phyloP scores from a whole-genome alignment of 2,113 vertebrate genomes.

The Urocynchramus pylzowi region DNA sequence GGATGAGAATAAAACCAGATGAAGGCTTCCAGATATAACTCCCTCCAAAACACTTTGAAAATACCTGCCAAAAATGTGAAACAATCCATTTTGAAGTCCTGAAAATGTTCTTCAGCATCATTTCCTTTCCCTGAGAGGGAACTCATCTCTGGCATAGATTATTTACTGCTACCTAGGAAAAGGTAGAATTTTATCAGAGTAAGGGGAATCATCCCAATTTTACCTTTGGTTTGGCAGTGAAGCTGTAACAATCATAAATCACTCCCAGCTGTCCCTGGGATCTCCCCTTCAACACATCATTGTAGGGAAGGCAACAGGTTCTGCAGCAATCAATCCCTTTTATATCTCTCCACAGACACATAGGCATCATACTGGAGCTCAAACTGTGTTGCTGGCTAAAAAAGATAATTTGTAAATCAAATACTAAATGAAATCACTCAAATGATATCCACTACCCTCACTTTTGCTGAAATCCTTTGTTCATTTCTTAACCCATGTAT shows the following conservation, averaged over 20 bases:
- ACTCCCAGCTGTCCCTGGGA: constrained; percentile 5
- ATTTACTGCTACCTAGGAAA: neutral
- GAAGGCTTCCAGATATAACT: neutral
- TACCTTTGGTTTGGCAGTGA: constrained; percentile 3
- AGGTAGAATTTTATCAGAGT: neutral
- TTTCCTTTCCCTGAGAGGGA: neutral
- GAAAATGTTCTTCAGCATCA: neutral
- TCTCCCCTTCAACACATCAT: neutral
- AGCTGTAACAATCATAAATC: constrained; percentile 10
- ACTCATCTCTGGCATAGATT: neutral
- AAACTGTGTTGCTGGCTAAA: neutral
- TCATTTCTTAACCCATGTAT: neutral
- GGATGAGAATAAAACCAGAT: neutral
- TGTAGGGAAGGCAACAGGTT: constrained; percentile 39
- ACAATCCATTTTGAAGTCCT: neutral
- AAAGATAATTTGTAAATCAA: constrained; percentile 28
- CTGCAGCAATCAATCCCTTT: constrained; percentile 34
- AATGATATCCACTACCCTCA: neutral
- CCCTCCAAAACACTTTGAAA: neutral
- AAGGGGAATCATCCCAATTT: neutral
- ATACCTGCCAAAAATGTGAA: neutral
- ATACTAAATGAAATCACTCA: neutral
- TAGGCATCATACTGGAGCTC: neutral
- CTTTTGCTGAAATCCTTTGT: neutral
- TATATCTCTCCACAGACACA: constrained; percentile 21